Conservation (phyloP, 2,888 invertebrate species). For the Tubulanus polymorphus region DNA sequence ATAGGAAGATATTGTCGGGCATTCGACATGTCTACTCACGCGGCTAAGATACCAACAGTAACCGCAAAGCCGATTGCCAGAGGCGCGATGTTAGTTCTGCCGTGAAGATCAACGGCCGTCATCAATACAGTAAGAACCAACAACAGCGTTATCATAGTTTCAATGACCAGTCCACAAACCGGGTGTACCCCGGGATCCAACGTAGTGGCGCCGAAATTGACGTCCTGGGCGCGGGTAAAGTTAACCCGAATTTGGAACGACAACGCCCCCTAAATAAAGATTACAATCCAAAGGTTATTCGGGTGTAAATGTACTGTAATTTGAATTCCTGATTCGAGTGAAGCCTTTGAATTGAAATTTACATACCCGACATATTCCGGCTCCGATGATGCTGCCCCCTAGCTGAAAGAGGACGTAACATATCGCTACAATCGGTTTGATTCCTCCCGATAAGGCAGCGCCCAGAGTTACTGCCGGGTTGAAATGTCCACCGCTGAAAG, state of each 20-base stretch:
- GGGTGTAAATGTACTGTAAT: too few relatives aligned
- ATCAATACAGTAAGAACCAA: constrained; percentile 49
- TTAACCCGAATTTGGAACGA: too few relatives aligned
- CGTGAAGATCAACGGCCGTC: constrained; percentile 47
- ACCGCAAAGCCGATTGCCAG: constrained; percentile 52
- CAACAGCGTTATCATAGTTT: constrained; percentile 39
- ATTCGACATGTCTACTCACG: too few relatives aligned
- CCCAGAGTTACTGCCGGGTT: constrained; percentile 55
- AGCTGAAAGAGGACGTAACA: constrained; percentile 47
- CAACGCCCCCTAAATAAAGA: too few relatives aligned
- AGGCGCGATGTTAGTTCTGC: constrained; percentile 42
- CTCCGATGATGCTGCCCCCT: constrained; percentile 49
- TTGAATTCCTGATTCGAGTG: neutral
- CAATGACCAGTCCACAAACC: too few relatives aligned
- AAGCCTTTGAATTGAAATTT: neutral
- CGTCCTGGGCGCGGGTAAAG: too few relatives aligned
- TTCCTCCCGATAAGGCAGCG: constrained; percentile 36
- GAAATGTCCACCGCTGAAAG: constrained; percentile 54
- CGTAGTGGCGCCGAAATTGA: too few relatives aligned
- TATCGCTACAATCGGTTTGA: constrained; percentile 31
- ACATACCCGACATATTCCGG: constrained; percentile 33
- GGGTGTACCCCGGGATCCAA: too few relatives aligned
- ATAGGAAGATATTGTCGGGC: too few relatives aligned
- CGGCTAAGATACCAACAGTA: constrained; percentile 46
- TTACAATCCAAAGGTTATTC: too few relatives aligned